Evolutionary conservation across 2,113 vertebrate genomes (phyloP).

Genomic region (Perca fluviatilis): DNA sequence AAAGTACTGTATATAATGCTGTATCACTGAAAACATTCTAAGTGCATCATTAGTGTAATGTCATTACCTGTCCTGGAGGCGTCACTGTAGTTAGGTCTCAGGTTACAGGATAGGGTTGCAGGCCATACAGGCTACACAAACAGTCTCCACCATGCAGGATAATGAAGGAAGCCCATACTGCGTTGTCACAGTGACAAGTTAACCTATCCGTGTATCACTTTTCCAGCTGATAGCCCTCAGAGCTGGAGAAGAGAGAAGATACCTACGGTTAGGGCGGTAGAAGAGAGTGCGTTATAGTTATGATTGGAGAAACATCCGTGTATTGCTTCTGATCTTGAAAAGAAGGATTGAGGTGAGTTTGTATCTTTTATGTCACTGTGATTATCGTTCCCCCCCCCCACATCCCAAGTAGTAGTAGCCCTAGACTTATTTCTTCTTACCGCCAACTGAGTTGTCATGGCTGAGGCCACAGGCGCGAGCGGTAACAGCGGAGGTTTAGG

Average conservation of each 20-base stretch:
- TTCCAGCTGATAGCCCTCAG: constrained; percentile 32
- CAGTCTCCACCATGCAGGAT: constrained; percentile 12
- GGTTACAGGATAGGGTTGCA: constrained; percentile 75
- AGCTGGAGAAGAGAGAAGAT: constrained; percentile 28
- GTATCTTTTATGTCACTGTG: background rate
- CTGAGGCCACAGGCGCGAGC: constrained; percentile 53
- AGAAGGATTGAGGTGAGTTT: constrained; percentile 30
- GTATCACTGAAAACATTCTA: background rate
- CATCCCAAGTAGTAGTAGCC: background rate
- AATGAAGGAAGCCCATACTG: constrained; percentile 26
- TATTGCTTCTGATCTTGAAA: constrained; percentile 12
- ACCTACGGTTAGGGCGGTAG: background rate
- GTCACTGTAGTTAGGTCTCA: constrained; percentile 35
- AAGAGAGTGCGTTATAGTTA: background rate
- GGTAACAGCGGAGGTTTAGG: constrained; percentile 41
- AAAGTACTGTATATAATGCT: background rate
- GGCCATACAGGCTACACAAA: constrained; percentile 43
- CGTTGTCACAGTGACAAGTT: constrained; percentile 27
- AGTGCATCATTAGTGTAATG: background rate
- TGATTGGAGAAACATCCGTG: background rate
- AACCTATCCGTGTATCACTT: constrained; percentile 58
- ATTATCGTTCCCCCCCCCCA: background rate
- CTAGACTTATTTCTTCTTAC: background rate
- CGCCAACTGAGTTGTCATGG: constrained; percentile 53
- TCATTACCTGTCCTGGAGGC: constrained; percentile 47